These are phyloP conservation scores for Lissonota sp. DNA, from an alignment of 2,888 invertebrate genomes.

Conservation along the genomic window DNA sequence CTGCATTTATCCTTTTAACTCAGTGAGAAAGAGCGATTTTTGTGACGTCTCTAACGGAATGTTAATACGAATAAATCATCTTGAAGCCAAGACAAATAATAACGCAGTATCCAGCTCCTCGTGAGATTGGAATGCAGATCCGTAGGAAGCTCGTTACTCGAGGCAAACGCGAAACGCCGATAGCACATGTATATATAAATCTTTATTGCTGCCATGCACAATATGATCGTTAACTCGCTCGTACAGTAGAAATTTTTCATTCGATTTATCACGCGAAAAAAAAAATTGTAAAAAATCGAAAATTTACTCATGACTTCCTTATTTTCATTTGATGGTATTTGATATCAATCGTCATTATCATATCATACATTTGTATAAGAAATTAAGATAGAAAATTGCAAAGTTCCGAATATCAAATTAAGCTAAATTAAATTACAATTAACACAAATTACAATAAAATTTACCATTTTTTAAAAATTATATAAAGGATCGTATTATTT, in stretches of 20 bases:
- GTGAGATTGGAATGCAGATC: slow-evolving; percentile 67
- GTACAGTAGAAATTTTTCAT: slow-evolving; percentile 23
- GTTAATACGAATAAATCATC: slow-evolving; percentile 47
- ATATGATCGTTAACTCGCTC: slow-evolving; percentile 60
- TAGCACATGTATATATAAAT: slow-evolving; percentile 19
- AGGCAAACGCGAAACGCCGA: slow-evolving; percentile 53
- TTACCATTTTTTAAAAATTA: no score
- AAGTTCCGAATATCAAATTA: no score
- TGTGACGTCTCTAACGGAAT: no score
- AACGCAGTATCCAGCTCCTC: slow-evolving; percentile 44
- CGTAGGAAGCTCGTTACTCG: slow-evolving; percentile 67
- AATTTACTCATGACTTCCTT: neutral
- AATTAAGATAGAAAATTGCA: no score
- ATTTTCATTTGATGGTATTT: no score
- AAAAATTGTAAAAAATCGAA: neutral
- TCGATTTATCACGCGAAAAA: neutral
- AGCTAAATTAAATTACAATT: no score
- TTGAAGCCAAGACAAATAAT: slow-evolving; percentile 35
- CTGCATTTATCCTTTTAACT: no score
- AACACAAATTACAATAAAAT: no score
- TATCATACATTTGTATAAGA: no score
- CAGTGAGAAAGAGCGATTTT: no score
- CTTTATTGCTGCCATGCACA: slow-evolving; percentile 46
- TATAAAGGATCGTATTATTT: no score
- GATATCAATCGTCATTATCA: no score